These are phyloP conservation scores for Peromyscus polionotus DNA, from an alignment of 2,113 vertebrate genomes.

Conservation along the genomic window DNA sequence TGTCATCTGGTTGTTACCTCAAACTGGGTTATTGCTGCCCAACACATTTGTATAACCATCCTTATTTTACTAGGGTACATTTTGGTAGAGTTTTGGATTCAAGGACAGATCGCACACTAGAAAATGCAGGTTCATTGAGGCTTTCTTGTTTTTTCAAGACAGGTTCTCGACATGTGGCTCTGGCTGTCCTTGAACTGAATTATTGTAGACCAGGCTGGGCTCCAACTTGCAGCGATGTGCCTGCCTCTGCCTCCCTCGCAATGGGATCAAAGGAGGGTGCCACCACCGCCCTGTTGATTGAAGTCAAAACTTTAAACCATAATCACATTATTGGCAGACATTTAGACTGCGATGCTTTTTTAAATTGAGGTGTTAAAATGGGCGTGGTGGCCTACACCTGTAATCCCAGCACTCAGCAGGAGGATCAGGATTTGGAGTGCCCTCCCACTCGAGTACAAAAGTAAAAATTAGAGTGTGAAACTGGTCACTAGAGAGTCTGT, in stretches of 20 bases:
- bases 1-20: neutral
- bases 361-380: neutral
- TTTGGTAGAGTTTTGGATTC: neutral
- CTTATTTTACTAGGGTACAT: neutral
- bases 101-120: neutral
- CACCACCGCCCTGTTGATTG: neutral
- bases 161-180: neutral
- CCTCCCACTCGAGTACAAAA: neutral
- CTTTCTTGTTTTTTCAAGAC: neutral
- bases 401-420: neutral
- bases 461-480: neutral
- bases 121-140: neutral
- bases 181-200: neutral
- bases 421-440: neutral
- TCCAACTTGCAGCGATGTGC: neutral
- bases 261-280: neutral
- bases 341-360: neutral
- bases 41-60: neutral
- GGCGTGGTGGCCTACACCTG: neutral
- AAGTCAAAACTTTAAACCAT: slow-evolving; percentile 28
- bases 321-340: neutral
- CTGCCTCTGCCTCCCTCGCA: neutral
- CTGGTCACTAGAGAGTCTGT: neutral
- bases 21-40: neutral
- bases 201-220: neutral